Conservation (phyloP, 35 echinoderm and acorn worm species). For the Heliocidaris erythrogramma region DNA sequence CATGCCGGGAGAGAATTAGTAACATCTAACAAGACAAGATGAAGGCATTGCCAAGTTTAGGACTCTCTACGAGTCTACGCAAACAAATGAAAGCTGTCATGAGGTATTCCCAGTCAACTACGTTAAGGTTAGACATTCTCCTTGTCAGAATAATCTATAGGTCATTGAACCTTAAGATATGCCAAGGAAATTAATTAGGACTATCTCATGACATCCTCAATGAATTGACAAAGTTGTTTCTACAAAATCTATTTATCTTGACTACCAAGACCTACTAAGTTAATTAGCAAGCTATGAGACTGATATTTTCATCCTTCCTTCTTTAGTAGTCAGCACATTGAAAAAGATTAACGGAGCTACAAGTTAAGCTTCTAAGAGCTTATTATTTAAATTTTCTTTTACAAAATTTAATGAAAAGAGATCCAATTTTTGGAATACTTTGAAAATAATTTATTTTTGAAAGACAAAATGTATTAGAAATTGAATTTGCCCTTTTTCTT, state of each 20-base stretch:
- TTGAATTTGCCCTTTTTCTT: too few species aligned
- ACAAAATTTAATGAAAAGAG: too few species aligned
- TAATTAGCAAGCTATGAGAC: not conserved
- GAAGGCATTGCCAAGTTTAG: not conserved
- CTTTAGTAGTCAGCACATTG: too few species aligned
- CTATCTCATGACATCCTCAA: not conserved
- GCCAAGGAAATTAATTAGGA: not conserved
- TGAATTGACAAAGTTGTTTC: not conserved
- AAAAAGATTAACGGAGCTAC: too few species aligned
- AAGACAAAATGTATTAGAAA: not conserved
- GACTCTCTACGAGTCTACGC: not conserved
- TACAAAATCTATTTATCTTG: not conserved
- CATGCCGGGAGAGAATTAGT: conserved; percentile 43
- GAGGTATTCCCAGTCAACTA: not conserved
- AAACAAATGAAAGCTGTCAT: not conserved
- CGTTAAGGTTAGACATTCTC: not conserved
- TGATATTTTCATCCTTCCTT: not conserved
- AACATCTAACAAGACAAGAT: conserved; percentile 8
- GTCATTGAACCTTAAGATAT: not conserved
- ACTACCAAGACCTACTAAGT: not conserved
- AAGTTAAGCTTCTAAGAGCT: too few species aligned
- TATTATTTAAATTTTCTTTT: too few species aligned
- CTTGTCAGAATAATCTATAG: not conserved
- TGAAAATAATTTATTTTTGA: not conserved
- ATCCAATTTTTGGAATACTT: not conserved